These are phyloP conservation scores for Gymnothorax javanicus DNA, from an alignment of 2,797 vertebrate genomes.

Conservation along the genomic window DNA sequence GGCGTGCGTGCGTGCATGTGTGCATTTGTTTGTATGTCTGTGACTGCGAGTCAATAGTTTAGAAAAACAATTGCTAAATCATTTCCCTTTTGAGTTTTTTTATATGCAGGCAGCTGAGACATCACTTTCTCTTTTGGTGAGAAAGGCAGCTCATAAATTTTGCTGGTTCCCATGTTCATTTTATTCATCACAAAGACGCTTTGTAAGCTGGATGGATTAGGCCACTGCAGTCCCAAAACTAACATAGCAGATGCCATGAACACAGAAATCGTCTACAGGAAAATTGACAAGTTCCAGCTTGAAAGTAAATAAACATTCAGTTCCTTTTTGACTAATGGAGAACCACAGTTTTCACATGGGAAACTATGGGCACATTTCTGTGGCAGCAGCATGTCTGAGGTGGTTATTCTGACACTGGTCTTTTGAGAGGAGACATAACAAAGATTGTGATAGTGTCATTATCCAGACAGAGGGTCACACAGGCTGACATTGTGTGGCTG, in stretches of 20 bases:
- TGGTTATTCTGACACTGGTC: conserved; percentile 23
- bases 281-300: conserved; percentile 31
- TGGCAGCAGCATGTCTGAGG: not conserved
- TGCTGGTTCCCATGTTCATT: not conserved
- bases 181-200: conserved; percentile 28
- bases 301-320: conserved; percentile 28
- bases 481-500: conserved; percentile 45
- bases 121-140: conserved; percentile 19
- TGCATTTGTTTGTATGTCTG: not conserved
- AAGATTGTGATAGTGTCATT: conserved; percentile 44
- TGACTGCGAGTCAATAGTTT: not conserved
- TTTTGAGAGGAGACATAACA: conserved; percentile 40
- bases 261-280: conserved; percentile 10
- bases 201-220: conserved; percentile 25
- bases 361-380: conserved; percentile 19
- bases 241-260: conserved; percentile 13
- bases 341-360: not conserved
- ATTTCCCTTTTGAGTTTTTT: not conserved
- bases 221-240: conserved; percentile 26
- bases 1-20: not conserved
- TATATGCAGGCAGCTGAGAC: not conserved
- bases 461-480: conserved; percentile 48
- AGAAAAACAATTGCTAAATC: not conserved
- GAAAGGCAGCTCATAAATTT: not conserved
- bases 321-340: conserved; percentile 1